Evolutionary conservation across 1,140 invertebrate genomes (phyloP).

Genomic region (Adoxophyes honmai): DNA sequence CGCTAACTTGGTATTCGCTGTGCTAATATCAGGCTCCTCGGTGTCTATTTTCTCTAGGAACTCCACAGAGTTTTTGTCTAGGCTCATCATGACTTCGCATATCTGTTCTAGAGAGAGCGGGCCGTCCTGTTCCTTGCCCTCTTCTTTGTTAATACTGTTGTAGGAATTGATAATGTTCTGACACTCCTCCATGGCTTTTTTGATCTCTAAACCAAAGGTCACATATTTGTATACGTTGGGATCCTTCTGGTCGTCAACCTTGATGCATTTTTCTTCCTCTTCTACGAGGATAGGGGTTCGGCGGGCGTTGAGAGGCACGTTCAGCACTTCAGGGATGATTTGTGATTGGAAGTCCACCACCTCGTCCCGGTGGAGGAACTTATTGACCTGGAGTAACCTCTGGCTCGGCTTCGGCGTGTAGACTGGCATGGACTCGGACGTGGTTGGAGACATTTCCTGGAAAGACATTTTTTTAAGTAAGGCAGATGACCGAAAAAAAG

Average conservation of each 20-base stretch:
- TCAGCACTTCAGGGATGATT: conserved; percentile 27
- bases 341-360: conserved; percentile 33
- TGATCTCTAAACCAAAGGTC: conserved; percentile 61
- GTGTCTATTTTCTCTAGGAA: conserved; percentile 55
- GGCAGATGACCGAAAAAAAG: too few relatives aligned
- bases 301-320: conserved; percentile 37
- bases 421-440: conserved; percentile 47
- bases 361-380: conserved; percentile 41
- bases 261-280: conserved; percentile 28
- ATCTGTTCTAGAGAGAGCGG: conserved; percentile 60
- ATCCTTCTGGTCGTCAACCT: conserved; percentile 33
- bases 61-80: conserved; percentile 58
- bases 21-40: conserved; percentile 43
- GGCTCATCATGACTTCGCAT: conserved; percentile 61
- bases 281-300: conserved; percentile 29
- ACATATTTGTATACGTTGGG: conserved; percentile 56
- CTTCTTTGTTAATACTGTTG: conserved; percentile 37
- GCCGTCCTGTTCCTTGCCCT: conserved; percentile 33
- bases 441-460: conserved; percentile 61
- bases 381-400: conserved; percentile 48
- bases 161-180: conserved; percentile 69
- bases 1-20: conserved; percentile 48
- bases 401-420: conserved; percentile 51
- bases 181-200: conserved; percentile 69
- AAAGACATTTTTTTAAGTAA: background rate